Base-by-base conservation (phyloP, 2,113 vertebrate species). In the Mobula hypostoma region DNA sequence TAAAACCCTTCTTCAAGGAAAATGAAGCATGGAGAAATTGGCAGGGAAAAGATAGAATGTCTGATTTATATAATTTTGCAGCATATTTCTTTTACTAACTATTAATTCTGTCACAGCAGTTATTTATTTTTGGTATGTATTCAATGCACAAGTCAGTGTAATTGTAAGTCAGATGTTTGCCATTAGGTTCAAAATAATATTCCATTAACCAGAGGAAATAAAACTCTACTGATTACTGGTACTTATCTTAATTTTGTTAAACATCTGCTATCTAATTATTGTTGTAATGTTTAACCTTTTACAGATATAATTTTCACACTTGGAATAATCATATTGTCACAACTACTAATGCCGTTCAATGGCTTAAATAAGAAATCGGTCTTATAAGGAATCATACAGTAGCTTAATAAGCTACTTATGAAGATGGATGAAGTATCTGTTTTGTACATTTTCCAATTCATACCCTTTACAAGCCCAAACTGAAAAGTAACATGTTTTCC, bases 321-420 rank as follows among this genome's bases (percentile, higher is more conserved):
- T 88, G 40, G 40, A 56, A 83, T 83, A 88, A 88, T 88, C 85
- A 88, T 56, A 14, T 17, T 88, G 85, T 15, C 29, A 88, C 29
- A 63, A 88, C 58, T 87, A 27, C 27, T 87, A 63, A 66, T 32
- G 85, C 15, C 5, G 17, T 90, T 66, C 61, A 8, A 29, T 90
- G 85, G 61, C 15, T 90, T n/a, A 90, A 90, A 32, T 68, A 90
- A 17, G 27, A 36, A 32, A 90, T 90, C 68, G 58, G 85, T 27
- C 61, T 32, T 29, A 32, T 68, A 27, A 2, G n/a, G 29, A 61
- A 90, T 90, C 48, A 48, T 48, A 48, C 2, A 61, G 66, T 66
- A 68, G 61, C n/a, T 90, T 90, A 90, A 90, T 90, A 61, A 90
- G 58, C 29, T 90, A 7, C 66, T 66, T n/a, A 90, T 90, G 27